Evolutionary conservation across 2,797 vertebrate species (phyloP).

Genomic region (Vultur gryphus): DNA sequence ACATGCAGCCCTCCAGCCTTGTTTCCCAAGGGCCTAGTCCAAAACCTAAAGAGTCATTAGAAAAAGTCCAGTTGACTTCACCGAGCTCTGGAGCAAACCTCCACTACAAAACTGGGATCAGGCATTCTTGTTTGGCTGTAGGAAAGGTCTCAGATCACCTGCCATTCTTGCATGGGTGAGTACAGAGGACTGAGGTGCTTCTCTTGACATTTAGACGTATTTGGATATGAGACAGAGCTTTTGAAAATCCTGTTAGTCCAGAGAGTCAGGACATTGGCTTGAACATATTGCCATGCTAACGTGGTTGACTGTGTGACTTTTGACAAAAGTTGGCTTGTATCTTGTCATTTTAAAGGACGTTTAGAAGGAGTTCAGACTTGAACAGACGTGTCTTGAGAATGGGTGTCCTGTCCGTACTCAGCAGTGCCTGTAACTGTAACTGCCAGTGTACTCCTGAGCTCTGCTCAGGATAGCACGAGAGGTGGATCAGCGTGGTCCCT

Average conservation of each 20-base stretch:
- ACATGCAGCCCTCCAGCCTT: background rate
- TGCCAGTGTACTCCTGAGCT: background rate
- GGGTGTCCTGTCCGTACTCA: background rate
- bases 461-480: fast-evolving
- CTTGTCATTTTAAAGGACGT: background rate
- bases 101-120: background rate
- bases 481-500: background rate
- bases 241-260: background rate
- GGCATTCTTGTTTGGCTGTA: background rate
- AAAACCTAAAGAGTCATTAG: background rate
- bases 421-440: background rate
- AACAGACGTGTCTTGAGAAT: background rate
- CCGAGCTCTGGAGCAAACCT: background rate
- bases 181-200: background rate
- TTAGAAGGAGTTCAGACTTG: background rate
- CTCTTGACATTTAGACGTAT: background rate
- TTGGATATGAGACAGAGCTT: background rate
- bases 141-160: background rate
- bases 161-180: background rate
- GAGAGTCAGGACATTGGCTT: background rate
- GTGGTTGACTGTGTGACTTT: background rate
- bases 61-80: background rate
- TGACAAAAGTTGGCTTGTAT: background rate
- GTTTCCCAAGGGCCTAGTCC: background rate
- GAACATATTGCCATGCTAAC: background rate